Evolutionary conservation across 2,113 vertebrate genomes (phyloP).

Genomic region (Notothenia coriiceps): DNA sequence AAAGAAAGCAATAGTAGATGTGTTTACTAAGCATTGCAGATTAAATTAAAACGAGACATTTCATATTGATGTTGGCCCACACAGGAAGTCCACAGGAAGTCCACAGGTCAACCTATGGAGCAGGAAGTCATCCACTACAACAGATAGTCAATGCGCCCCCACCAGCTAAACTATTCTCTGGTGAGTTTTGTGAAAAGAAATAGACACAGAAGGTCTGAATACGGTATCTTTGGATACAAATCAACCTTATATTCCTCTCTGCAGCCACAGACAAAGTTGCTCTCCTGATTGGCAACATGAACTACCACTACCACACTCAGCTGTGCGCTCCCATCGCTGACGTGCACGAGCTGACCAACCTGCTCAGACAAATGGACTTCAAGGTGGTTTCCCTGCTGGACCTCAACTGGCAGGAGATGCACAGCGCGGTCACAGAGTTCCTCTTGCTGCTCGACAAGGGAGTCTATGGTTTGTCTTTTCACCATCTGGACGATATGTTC

Average conservation of each 20-base stretch:
- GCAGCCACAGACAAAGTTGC: constrained; percentile 92
- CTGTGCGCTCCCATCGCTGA: constrained; percentile 88
- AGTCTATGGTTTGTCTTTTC: constrained; percentile 84
- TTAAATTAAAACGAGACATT: neutral
- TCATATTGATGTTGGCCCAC: neutral
- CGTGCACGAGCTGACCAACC: constrained; percentile 85
- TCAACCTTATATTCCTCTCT: neutral
- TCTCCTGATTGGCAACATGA: constrained; percentile 91
- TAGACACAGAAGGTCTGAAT: neutral
- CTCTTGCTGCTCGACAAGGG: constrained; percentile 89
- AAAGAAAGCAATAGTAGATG: neutral
- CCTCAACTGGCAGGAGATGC: constrained; percentile 89
- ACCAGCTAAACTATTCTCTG: constrained; percentile 63
- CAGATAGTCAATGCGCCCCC: neutral
- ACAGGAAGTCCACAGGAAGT: constrained; percentile 38
- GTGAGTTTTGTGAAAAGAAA: constrained; percentile 53
- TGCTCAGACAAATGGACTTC: constrained; percentile 90
- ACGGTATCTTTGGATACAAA: neutral
- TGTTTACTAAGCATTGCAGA: neutral
- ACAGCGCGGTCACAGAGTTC: constrained; percentile 89
- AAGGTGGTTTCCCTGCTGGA: constrained; percentile 91
- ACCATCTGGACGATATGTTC: neutral
- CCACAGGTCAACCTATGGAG: neutral
- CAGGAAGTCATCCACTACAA: constrained; percentile 17
- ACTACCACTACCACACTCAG: constrained; percentile 86